Evolutionary conservation across 53 echinoderm and acorn worm genomes (phyloP).

Genomic region (Echinarachnius parma): DNA sequence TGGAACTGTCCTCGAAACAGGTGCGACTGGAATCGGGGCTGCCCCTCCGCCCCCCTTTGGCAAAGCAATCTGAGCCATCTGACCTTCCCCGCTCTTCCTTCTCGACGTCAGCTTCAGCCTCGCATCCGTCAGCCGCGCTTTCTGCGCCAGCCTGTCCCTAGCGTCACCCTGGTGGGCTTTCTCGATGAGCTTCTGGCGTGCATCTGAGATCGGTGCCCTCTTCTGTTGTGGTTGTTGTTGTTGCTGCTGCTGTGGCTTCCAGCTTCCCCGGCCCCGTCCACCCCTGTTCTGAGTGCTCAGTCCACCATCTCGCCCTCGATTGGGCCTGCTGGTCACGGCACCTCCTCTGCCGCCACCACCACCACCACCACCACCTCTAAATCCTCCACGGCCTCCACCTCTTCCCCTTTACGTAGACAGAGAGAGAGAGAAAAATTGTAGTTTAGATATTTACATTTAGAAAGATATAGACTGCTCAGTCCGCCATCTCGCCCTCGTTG

Average conservation of each 20-base stretch:
- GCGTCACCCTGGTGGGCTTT: conserved; percentile 51
- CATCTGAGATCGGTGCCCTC: conserved; percentile 10
- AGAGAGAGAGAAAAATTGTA: not conserved
- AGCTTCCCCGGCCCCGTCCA: conserved; percentile 12
- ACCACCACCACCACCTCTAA: not conserved
- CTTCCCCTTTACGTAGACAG: no score
- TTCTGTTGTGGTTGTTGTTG: not conserved
- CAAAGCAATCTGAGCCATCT: not conserved
- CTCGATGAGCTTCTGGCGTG: conserved; percentile 46
- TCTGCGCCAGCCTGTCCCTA: conserved; percentile 36
- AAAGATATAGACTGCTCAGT: no score
- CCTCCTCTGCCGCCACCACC: not conserved
- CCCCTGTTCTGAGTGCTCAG: conserved; percentile 15
- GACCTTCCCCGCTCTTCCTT: conserved; percentile 13
- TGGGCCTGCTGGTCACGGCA: not conserved
- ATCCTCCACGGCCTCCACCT: conserved; percentile 10
- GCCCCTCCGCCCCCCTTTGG: not conserved
- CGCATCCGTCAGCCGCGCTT: conserved; percentile 50
- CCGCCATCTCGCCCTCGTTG: no score
- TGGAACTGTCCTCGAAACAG: conserved; percentile 27
- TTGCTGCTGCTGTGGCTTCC: conserved; percentile 13
- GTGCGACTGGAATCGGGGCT: not conserved
- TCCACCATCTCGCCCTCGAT: not conserved
- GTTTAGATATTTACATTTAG: not conserved
- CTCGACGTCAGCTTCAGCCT: conserved; percentile 40